Percentiles rank a stretch among this genome's conserved stretches.
Conservation (phyloP, 2,797 vertebrate species). For the Mus spretus region DNA sequence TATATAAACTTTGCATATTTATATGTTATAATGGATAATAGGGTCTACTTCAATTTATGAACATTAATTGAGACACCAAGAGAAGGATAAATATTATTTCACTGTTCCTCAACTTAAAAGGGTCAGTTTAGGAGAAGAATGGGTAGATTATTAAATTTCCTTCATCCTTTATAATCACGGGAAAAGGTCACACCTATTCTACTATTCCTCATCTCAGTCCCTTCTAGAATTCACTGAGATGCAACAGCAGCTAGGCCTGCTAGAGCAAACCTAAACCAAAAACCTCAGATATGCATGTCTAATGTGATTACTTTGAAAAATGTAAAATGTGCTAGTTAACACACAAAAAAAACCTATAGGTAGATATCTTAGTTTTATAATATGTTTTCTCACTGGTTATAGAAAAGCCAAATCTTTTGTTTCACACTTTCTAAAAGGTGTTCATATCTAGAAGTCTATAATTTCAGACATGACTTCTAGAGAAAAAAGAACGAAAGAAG, state of each 20-base stretch:
- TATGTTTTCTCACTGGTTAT: background rate
- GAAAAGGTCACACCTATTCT: background rate
- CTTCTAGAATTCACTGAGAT: background rate
- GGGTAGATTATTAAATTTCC: background rate
- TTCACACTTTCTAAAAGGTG: background rate
- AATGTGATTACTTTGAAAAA: constrained; percentile 32
- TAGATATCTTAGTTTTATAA: background rate
- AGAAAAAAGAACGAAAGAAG: background rate
- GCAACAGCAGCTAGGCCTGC: background rate
- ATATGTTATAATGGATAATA: background rate
- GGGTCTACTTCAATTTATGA: background rate
- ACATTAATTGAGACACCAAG: background rate
- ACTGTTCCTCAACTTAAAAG: background rate
- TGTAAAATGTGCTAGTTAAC: background rate
- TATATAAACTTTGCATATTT: background rate
- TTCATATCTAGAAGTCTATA: background rate
- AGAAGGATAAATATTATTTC: background rate
- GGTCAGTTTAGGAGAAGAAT: background rate
- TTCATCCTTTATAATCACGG: background rate
- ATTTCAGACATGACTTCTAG: background rate
- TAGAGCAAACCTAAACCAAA: constrained; percentile 35
- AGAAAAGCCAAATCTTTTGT: background rate
- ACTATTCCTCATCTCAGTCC: background rate
- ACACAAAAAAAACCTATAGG: background rate
- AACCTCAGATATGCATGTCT: background rate